phyloP scores from a whole-genome alignment of 2,797 vertebrate species.

The Scolopax rusticola region DNA sequence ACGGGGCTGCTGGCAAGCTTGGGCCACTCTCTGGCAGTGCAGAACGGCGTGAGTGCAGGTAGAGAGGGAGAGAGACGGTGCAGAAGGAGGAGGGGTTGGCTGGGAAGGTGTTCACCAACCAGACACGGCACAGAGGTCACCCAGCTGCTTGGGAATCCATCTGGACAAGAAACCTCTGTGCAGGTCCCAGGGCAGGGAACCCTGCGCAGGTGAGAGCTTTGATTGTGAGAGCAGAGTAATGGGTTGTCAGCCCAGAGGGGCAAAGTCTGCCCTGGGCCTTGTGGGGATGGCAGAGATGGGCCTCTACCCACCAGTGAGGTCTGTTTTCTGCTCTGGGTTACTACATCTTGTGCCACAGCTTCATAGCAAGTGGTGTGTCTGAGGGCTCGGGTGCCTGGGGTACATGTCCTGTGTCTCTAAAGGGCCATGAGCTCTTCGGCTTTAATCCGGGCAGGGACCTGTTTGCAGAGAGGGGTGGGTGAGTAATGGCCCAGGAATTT shows the following conservation, averaged over 20 bases:
- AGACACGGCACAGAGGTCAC: accelerated
- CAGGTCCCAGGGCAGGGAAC: neutral
- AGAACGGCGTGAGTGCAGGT: neutral
- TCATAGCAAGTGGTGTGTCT: neutral
- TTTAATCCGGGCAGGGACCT: neutral
- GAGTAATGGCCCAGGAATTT: constrained; percentile 59
- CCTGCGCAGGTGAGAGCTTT: neutral
- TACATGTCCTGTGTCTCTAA: neutral
- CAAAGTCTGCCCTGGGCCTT: neutral
- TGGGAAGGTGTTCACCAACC: neutral
- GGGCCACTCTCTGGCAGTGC: neutral
- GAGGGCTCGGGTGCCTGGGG: accelerated
- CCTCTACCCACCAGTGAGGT: accelerated
- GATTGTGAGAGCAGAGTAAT: neutral
- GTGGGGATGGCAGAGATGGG: neutral
- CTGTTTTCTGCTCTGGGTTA: neutral
- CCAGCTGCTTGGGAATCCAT: neutral
- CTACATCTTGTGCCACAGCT: accelerated
- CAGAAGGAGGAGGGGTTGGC: neutral
- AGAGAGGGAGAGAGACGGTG: neutral
- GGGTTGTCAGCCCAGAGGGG: neutral
- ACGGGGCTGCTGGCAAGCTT: neutral
- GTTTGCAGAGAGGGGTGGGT: constrained; percentile 15
- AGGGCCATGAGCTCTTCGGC: neutral
- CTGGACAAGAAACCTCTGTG: neutral